These are phyloP conservation scores for Tonatia bakeri DNA, from an alignment of 2,113 vertebrate genomes.

Conservation along the genomic window DNA sequence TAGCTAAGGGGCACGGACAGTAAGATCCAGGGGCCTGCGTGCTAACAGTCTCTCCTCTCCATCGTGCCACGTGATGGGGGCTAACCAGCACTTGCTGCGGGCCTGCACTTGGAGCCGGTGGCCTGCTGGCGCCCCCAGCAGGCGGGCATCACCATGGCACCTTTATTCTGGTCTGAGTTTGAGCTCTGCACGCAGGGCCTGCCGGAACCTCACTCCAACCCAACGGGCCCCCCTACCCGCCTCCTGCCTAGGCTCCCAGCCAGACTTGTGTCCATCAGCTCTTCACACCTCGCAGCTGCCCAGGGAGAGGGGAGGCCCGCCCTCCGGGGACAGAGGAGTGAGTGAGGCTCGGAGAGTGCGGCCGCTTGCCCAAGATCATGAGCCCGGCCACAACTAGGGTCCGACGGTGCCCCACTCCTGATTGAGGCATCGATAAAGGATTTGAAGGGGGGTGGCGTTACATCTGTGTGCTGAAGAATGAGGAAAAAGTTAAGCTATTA, in stretches of 20 bases:
- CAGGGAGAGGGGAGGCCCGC: neutral
- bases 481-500: neutral
- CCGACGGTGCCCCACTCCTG: neutral
- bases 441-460: neutral
- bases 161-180: neutral
- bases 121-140: too few relatives aligned
- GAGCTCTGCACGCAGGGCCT: neutral
- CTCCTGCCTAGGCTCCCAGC: neutral
- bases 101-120: neutral
- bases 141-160: neutral
- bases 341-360: neutral
- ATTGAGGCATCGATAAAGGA: neutral
- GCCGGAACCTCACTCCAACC: neutral
- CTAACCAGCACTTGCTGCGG: rapidly evolving
- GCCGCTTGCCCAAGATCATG: neutral
- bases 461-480: neutral
- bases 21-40: too few relatives aligned
- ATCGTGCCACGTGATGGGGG: rapidly evolving
- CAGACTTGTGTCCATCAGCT: too few relatives aligned
- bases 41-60: neutral
- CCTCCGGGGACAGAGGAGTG: neutral
- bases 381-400: neutral
- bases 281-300: neutral
- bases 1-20: neutral
- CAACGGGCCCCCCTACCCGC: neutral